Base-by-base conservation (phyloP, 2,797 vertebrate genomes). In the Melopsittacus undulatus region DNA sequence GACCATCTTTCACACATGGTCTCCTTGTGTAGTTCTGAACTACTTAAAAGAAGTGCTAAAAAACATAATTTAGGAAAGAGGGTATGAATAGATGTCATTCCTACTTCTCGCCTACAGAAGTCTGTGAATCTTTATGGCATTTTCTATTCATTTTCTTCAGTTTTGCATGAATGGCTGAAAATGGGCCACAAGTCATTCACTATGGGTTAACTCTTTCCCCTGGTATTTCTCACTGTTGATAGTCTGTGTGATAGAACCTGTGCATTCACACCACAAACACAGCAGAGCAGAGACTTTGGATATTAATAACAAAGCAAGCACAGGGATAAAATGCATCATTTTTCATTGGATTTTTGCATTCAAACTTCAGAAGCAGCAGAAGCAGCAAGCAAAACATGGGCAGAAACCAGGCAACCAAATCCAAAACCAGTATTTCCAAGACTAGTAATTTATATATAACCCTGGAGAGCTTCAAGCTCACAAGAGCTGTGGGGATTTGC, bases 111-210 rank as follows among this genome's bases (percentile, higher is more conserved):
- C 73, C 72, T 62, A 81, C 80, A 82, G 10, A 81, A 88, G 11
- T 29, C 76, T 57, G 26, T 6, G 66, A 43, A 86, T 75, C 42
- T 77, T 94, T 34, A n/a, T 24, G 46, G 61, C 26, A 67, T 34
- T 42, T 83, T 54, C 48, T 24, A 56, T 79, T 91, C 0, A 16
- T 49, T 70, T 73, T 5, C 85, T 54, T 43, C 10, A 5, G 23
- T 13, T 94, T 64, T 77, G 49, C 51, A 73, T 34, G 54, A 86
- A 90, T 34, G n/a, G 57, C 46, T 86, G 92, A 95, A 89, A 96
- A 76, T 0, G 0, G 46, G 51, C n/a, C 73, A 86, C 76, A 75
- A 7, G 72, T 73, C 34, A 54, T 38, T 66, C 38, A 12, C n/a
- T 21, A 13, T 6, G 20, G 3, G 4, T 42, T 89, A 83, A 1